Evolutionary conservation across 2,113 vertebrate genomes (phyloP).

Genomic region (Lamprotornis superbus): DNA sequence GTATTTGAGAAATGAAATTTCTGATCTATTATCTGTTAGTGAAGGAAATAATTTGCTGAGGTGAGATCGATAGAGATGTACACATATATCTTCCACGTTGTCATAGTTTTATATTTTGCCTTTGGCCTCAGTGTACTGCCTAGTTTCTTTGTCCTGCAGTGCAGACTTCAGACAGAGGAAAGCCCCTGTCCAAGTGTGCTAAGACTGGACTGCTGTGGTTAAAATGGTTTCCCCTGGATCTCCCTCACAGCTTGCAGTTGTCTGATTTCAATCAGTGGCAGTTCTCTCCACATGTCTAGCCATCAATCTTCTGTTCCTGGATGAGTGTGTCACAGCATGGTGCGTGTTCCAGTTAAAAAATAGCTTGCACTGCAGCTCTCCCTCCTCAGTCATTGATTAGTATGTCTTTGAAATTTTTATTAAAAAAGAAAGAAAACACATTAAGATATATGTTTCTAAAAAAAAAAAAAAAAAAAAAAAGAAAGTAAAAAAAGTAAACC

Average conservation of each 20-base stretch:
- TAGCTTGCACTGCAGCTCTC: slow-evolving; percentile 56
- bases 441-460: slow-evolving; percentile 52
- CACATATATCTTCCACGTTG: not conserved
- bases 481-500: not conserved
- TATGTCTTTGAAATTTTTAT: slow-evolving; percentile 76
- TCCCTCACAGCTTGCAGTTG: slow-evolving; percentile 79
- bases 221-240: slow-evolving; percentile 74
- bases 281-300: slow-evolving; percentile 80
- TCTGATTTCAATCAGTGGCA: slow-evolving; percentile 85
- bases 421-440: slow-evolving; percentile 73
- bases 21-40: slow-evolving; percentile 1
- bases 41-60: slow-evolving; percentile 48
- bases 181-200: slow-evolving; percentile 58
- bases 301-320: slow-evolving; percentile 81
- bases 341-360: slow-evolving; percentile 80
- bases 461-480: slow-evolving; percentile 1
- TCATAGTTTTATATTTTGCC: slow-evolving; percentile 2
- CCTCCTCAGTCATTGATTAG: slow-evolving; percentile 68
- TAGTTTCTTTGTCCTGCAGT: not conserved
- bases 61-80: slow-evolving; percentile 16
- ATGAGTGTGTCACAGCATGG: slow-evolving; percentile 77
- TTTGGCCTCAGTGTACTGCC: not conserved
- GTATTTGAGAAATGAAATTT: not conserved
- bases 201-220: slow-evolving; percentile 71
- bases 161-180: slow-evolving; percentile 60